Percentiles rank a stretch among this genome's conserved stretches.
Evolutionary conservation across 2,888 invertebrate genomes (phyloP).

Genomic region (Trachelus stipa): DNA sequence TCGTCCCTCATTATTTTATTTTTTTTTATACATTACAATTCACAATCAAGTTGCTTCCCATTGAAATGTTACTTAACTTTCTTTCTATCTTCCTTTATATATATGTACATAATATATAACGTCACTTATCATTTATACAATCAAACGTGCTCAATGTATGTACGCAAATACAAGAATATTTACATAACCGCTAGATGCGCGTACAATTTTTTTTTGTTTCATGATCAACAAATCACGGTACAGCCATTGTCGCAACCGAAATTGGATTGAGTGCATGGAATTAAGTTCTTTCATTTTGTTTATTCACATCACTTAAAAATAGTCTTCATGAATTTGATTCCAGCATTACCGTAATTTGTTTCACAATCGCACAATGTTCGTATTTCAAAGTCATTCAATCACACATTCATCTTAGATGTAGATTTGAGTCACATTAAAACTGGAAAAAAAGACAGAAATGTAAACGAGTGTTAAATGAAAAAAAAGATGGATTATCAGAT

Average conservation of each 20-base stretch:
- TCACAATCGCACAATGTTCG: background rate
- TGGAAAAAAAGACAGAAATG: background rate
- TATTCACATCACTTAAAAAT: background rate
- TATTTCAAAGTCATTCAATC: background rate
- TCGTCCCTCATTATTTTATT: background rate
- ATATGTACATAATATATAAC: background rate
- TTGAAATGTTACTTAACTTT: background rate
- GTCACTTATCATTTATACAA: background rate
- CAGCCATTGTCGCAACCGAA: background rate
- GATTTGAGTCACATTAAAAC: background rate
- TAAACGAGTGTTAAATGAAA: background rate
- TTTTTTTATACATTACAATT: background rate
- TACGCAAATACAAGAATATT: conserved; percentile 10
- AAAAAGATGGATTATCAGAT: background rate
- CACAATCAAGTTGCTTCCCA: background rate
- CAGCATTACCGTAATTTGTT: background rate
- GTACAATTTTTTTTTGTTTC: background rate
- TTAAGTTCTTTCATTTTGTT: background rate
- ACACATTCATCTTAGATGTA: background rate
- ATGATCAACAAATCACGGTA: background rate
- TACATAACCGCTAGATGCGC: background rate
- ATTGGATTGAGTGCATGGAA: background rate
- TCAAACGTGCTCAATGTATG: background rate
- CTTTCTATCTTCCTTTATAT: background rate
- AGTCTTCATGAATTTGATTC: background rate